These are phyloP conservation scores for Halocaridina rubra DNA, from an alignment of 2,888 invertebrate species.

Conservation along the genomic window DNA sequence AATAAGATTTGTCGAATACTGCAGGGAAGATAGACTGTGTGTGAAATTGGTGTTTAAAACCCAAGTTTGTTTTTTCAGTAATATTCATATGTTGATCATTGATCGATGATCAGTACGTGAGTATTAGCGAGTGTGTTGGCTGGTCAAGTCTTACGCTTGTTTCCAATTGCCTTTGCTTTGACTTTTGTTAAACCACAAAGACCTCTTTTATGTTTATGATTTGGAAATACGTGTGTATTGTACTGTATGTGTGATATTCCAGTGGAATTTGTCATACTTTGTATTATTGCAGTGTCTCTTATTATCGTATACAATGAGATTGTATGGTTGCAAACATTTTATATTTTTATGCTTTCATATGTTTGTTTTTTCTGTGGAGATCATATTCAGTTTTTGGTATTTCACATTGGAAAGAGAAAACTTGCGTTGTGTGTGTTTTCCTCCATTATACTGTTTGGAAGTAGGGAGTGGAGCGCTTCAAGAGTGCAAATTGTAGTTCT, in stretches of 20 bases:
- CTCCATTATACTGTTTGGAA: slow-evolving; percentile 33
- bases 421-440: slow-evolving; percentile 9
- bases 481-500: slow-evolving; percentile 59
- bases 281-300: slow-evolving; percentile 11
- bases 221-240: too few species aligned
- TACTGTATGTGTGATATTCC: slow-evolving; percentile 21
- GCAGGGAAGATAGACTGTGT: too few species aligned
- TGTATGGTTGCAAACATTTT: slow-evolving; percentile 14
- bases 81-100: too few species aligned
- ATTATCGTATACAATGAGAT: slow-evolving; percentile 7
- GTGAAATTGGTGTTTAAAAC: too few species aligned
- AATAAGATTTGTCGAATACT: too few species aligned
- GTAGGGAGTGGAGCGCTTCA: slow-evolving; percentile 56
- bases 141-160: too few species aligned
- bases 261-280: slow-evolving; percentile 30
- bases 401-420: background rate
- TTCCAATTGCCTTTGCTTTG: too few species aligned
- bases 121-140: too few species aligned
- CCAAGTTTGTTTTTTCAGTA: too few species aligned
- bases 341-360: slow-evolving; percentile 24
- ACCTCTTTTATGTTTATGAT: too few species aligned
- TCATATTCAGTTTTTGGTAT: background rate
- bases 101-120: too few species aligned
- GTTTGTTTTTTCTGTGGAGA: slow-evolving; percentile 32
- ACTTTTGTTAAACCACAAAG: too few species aligned